Base-by-base conservation (phyloP, 2,113 vertebrate genomes). In the Clarias batrachus region DNA sequence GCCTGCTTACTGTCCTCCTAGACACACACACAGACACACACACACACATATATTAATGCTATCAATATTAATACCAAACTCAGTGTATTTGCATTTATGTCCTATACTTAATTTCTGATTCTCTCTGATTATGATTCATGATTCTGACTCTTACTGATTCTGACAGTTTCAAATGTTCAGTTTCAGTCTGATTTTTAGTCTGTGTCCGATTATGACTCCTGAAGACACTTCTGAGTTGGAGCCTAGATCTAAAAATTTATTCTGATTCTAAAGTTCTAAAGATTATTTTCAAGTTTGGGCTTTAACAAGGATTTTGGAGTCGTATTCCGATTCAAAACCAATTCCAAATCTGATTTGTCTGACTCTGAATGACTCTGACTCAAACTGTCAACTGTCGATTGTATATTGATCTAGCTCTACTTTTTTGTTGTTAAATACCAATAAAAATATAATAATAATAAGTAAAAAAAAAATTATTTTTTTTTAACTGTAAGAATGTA, bases 1-100 rank as follows among this genome's bases (percentile, higher is more conserved):
- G 98, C 97, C 95, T 99, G 98, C 90, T 99, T 99, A 95, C 97
- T 98, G 91, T 99, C 98, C 95, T 99, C 98, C 98, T 99, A 93
- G 78, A 94, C 54, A 65, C 57, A 37, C 63, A 74, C 65, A 54
- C 60, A 84, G 78, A 87, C 52, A 91, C 77, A 90, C 48, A 60
- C 89, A 91, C 89, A 89, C 60, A 23, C 59, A 91, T 17, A 66
- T 19, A 66, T 16, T 7, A 33, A 52, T 41, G 70, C 66, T 73
- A 21, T 73, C 70, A 27, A 27, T 4, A 27, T 14, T 5, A 52
- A 27, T 56, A 8, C 25, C 23, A 13, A 56, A 17, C 52, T 27
- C 14, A 27, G 13, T 27, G 27, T 57, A 78, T 77, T 77, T 56
- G 25, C 27, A 56, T 78, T 19, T 57, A 27, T 78, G 25, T 73